phyloP scores from a whole-genome alignment of 2,113 vertebrate genomes.

The Megaceryle maxima region DNA sequence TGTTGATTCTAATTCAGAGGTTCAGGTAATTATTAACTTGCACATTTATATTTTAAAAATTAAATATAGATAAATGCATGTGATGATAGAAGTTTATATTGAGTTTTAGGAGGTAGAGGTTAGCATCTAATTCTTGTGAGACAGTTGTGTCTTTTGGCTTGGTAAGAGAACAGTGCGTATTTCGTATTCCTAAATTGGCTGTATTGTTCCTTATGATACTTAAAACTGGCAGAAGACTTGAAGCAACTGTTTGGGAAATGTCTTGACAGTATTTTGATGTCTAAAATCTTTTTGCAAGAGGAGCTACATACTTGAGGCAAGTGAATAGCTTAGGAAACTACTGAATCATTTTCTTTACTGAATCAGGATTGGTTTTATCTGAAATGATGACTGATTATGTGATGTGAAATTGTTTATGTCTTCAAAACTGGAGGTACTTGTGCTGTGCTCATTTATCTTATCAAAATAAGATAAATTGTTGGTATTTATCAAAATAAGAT shows the following conservation, averaged over 20 bases:
- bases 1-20: slow-evolving; percentile 94
- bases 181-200: neutral
- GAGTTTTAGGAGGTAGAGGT: neutral
- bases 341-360: neutral
- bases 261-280: neutral
- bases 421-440: neutral
- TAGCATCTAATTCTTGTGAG: neutral
- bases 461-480: neutral
- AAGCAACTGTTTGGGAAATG: neutral
- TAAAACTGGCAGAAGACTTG: neutral
- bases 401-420: neutral
- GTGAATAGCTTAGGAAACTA: neutral
- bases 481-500: neutral
- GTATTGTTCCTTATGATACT: neutral
- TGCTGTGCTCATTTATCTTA: neutral
- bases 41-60: neutral
- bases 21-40: slow-evolving; percentile 85
- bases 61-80: neutral
- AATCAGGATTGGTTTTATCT: neutral
- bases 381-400: neutral
- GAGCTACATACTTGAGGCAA: neutral
- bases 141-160: neutral
- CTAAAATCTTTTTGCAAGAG: neutral
- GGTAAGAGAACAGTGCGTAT: neutral
- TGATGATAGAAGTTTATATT: neutral